These are phyloP conservation scores for Grammomys surdaster DNA, from an alignment of 2,113 vertebrate genomes.

Conservation along the genomic window DNA sequence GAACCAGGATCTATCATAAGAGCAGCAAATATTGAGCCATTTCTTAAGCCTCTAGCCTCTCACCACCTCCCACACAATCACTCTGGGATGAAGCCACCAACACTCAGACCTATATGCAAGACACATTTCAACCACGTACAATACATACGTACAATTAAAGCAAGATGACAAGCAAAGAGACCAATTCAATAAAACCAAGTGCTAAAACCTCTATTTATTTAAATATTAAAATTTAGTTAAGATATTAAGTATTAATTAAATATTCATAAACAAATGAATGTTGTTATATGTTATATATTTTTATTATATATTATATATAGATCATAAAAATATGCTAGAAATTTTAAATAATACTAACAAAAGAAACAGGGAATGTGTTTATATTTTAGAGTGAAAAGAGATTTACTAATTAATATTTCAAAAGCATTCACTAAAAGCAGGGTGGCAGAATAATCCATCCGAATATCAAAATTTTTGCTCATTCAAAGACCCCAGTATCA, in stretches of 20 bases:
- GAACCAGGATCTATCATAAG: not conserved
- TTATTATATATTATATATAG: not conserved
- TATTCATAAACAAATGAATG: too few relatives aligned
- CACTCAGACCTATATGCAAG: not conserved
- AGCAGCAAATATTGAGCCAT: not conserved
- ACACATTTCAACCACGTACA: not conserved
- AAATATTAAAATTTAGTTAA: not conserved
- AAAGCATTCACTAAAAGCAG: not conserved
- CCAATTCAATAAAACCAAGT: not conserved
- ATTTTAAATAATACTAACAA: not conserved
- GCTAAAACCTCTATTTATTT: not conserved
- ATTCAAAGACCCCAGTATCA: not conserved
- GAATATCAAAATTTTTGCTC: slow-evolving; percentile 16
- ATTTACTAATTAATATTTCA: not conserved
- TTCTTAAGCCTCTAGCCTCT: not conserved
- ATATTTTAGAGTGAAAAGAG: not conserved
- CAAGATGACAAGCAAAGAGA: not conserved
- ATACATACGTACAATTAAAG: too few relatives aligned
- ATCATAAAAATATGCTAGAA: not conserved
- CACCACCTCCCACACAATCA: not conserved
- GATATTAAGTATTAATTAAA: not conserved
- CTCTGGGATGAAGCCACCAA: not conserved
- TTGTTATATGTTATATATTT: not conserved
- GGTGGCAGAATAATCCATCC: not conserved
- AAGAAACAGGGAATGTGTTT: not conserved